These are phyloP conservation scores for Nemotelus pantherinus DNA, from an alignment of 2,888 invertebrate species.

Conservation along the genomic window DNA sequence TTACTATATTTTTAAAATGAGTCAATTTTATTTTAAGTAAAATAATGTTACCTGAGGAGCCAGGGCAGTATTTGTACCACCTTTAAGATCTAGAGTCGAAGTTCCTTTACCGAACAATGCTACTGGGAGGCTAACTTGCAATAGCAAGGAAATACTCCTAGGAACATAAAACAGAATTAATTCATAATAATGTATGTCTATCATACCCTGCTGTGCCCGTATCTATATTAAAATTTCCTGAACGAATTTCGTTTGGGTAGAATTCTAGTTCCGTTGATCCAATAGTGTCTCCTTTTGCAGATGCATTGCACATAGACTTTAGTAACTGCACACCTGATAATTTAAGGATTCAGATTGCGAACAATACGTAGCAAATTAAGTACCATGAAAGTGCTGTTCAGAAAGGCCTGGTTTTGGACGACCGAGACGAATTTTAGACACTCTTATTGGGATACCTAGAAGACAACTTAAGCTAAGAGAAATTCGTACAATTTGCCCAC, in stretches of 20 bases:
- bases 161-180: constrained; percentile 27
- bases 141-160: constrained; percentile 80
- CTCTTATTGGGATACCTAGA: constrained; percentile 74
- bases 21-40: no score
- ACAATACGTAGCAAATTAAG: no score
- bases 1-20: no score
- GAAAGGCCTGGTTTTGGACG: constrained; percentile 84
- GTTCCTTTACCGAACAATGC: constrained; percentile 72
- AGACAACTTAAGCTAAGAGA: constrained; percentile 83
- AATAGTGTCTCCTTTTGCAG: constrained; percentile 74
- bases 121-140: constrained; percentile 86
- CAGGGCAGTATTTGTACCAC: constrained; percentile 92
- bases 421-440: constrained; percentile 83
- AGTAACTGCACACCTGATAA: constrained; percentile 77
- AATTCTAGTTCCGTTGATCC: constrained; percentile 83
- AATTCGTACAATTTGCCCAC: constrained; percentile 89
- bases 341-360: no score
- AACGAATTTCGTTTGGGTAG: constrained; percentile 70
- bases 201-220: constrained; percentile 83
- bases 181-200: not conserved
- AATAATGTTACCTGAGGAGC: constrained; percentile 74
- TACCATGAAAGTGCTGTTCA: constrained; percentile 84
- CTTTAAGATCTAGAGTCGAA: constrained; percentile 73
- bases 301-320: constrained; percentile 77
- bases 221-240: constrained; percentile 76